Conservation (phyloP, 2,797 vertebrate species). For the Lophius americanus region DNA sequence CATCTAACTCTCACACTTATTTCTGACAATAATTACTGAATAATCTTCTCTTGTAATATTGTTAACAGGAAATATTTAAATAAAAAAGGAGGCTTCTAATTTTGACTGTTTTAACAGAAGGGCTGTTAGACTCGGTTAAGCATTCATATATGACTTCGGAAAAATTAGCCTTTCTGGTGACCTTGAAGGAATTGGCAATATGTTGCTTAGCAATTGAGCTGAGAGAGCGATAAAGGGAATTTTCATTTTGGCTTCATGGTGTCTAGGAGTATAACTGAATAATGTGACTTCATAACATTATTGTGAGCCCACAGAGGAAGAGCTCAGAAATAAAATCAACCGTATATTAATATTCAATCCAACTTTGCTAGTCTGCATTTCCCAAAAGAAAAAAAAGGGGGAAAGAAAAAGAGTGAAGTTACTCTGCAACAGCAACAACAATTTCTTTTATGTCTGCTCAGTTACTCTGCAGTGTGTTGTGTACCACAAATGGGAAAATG, state of each 20-base stretch:
- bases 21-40: not conserved
- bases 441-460: not conserved
- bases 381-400: not conserved
- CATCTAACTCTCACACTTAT: not conserved
- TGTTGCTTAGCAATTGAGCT: slow-evolving; percentile 61
- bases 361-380: slow-evolving; percentile 14
- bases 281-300: slow-evolving; percentile 38
- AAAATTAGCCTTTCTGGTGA: slow-evolving; percentile 33
- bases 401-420: not conserved
- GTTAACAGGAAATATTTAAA: not conserved
- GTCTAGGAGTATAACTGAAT: slow-evolving; percentile 48
- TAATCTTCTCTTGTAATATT: not conserved
- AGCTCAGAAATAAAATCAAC: slow-evolving; percentile 21
- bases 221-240: slow-evolving; percentile 47
- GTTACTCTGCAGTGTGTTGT: not conserved
- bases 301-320: slow-evolving; percentile 15
- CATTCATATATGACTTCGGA: slow-evolving; percentile 32
- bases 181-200: slow-evolving; percentile 34
- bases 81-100: not conserved
- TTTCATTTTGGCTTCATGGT: slow-evolving; percentile 47
- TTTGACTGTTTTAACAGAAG: not conserved
- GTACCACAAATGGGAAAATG: not conserved
- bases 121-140: slow-evolving; percentile 11
- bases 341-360: slow-evolving; percentile 18
- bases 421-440: no score